Base-by-base conservation (phyloP, 2,113 vertebrate species). In the Gobiocypris rarus region DNA sequence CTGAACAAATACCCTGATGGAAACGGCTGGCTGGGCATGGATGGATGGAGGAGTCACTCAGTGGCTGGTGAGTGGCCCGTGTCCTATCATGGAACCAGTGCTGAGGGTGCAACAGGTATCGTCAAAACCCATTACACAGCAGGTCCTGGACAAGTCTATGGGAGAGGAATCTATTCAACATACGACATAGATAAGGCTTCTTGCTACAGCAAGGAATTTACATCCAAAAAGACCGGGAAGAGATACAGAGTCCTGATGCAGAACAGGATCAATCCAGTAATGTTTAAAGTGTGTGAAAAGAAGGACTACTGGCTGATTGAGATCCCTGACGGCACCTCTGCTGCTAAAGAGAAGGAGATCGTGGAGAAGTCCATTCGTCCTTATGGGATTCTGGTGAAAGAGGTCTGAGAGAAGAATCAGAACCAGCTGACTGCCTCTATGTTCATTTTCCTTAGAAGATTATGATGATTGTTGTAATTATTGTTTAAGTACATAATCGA, bases 201-300 rank as follows among this genome's bases (percentile, higher is more conserved):
- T 50, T 28, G n/a, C 5, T 88, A 89, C 85, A 86, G 86, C 89
- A 91, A 77, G 74, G 86, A 0, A 1, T 94, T 93, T 87, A 92
- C 43, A 73, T 93, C 92, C 73, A 50, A 84, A 26, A 87, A 43
- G 78, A 90, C 88, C 9, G 89, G 89, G 5, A 92, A 92, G 82
- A 90, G 1, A 0, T 93, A 92, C 87, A 82, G 89, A 22, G 90
- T 91, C 73, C 54, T 93, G 48, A 90, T 94, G 14, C 93, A 94
- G 91, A 94, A 93, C 88, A 87, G 92, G 52, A 90, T 94, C 84
- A 93, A 93, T 84, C 92, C 90, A 0, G 56, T n/a, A n/a, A n/a
- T n/a, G n/a, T n/a, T n/a, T n/a, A 0, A 1, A n/a, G 1, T 13
- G 15, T 92, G 86, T 9, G 22, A 85, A 41, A 80, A 80, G 5